Evolutionary conservation across 1,140 invertebrate species (phyloP), one percentile per base, ranked within the genome.

Genomic region (Onthophagus taurus): DNA sequence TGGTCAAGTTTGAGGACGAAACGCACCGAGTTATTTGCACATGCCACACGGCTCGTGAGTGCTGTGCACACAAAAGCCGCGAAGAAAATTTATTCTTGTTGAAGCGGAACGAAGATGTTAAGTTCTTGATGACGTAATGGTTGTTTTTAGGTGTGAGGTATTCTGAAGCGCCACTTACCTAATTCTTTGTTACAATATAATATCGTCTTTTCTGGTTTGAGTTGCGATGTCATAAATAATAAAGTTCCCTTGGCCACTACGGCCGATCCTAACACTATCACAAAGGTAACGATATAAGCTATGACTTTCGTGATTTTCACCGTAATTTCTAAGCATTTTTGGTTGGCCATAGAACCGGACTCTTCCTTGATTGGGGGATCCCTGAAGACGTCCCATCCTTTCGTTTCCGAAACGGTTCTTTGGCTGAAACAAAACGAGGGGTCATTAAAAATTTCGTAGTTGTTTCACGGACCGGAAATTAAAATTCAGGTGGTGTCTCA

Each of bases 321-420:
- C 26, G 85, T 89, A 55, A 87, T 72, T 56, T 90, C 85, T 48
- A 90, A 69, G 64, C 86, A 91, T 63, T 76, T 79, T 64, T 90
- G 86, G 59, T 80, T 87, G 38, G 85, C 85, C 77, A 87, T 87
- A 19, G 87, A 90, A 36, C 85, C 86, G 48, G 84, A 87, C 63
- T 91, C 87, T 57, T 81, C 77, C 63, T 89, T 89, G 43, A 80
- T 81, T 6, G 89, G 89, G 39, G 89, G 83, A 64, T 89, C 83
- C 59, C 89, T 72, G 70, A 95, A 95, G 11, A 93, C 88, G 74
- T 95, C 90, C 90, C 90, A 95, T 78, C 83, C 86, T 82, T 92
- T 92, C 44, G 86, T 90, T 63, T 92, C 88, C 57, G 77, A 76
- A 48, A 88, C 78, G 31, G 84, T 89, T 51, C 87, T 71, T 65